These are phyloP conservation scores for Vireo griseus DNA, from an alignment of 2,797 vertebrate genomes.

Conservation along the genomic window DNA sequence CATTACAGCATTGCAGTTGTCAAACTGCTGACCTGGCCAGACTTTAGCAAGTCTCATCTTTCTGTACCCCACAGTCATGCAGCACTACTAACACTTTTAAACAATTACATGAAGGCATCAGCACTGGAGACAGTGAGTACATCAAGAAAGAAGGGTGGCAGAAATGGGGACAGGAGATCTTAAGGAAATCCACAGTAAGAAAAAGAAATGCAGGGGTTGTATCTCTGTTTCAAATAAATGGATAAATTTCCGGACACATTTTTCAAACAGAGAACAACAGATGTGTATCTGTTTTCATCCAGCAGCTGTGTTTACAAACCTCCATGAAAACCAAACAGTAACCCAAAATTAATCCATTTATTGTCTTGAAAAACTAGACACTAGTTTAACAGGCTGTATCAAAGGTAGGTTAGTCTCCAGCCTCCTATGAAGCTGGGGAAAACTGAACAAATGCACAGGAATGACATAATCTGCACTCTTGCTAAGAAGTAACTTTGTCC, in stretches of 20 bases:
- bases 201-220: background rate
- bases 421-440: background rate
- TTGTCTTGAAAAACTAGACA: background rate
- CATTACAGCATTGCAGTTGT: rapidly evolving
- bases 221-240: background rate
- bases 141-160: background rate
- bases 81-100: background rate
- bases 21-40: background rate
- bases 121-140: background rate
- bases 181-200: background rate
- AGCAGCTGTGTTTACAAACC: background rate
- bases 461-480: background rate
- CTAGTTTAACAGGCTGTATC: background rate
- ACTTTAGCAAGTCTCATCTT: background rate
- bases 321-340: background rate
- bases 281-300: background rate
- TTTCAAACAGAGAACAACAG: background rate
- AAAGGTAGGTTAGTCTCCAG: background rate
- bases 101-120: background rate
- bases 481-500: background rate
- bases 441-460: background rate
- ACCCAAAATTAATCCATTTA: background rate
- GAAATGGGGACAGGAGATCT: background rate
- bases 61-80: background rate
- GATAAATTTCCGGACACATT: rapidly evolving